Conservation (phyloP, 2,113 vertebrate genomes). For the Phoenicopterus ruber region DNA sequence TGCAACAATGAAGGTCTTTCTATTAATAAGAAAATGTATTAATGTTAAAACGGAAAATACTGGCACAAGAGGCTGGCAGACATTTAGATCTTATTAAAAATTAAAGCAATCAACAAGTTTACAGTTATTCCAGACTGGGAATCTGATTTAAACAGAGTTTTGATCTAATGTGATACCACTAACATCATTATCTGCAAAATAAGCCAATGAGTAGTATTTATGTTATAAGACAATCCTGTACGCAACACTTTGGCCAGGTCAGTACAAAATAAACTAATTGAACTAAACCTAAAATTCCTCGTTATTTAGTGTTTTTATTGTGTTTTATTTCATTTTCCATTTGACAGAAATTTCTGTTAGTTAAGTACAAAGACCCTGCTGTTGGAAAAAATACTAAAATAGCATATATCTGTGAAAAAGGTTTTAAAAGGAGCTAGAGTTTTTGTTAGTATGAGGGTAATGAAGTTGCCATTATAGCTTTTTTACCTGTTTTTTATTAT, state of each 20-base stretch:
- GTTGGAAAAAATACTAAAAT: constrained; percentile 38
- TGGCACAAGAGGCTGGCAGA: not conserved
- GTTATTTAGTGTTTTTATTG: not conserved
- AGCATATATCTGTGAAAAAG: constrained; percentile 22
- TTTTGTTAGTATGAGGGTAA: constrained; percentile 8
- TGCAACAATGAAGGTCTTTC: constrained; percentile 5
- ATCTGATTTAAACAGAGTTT: constrained; percentile 63
- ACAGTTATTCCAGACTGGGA: constrained; percentile 22
- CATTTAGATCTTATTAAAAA: constrained; percentile 58
- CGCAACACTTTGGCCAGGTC: not conserved
- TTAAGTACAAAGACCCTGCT: constrained; percentile 4
- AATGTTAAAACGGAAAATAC: constrained; percentile 49
- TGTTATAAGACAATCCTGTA: not conserved
- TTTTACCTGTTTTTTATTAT: constrained; percentile 46
- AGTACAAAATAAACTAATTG: not conserved
- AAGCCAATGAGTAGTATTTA: not conserved
- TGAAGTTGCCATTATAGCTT: constrained; percentile 50
- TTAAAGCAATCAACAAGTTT: constrained; percentile 36
- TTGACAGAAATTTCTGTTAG: constrained; percentile 37
- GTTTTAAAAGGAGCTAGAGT: constrained; percentile 32
- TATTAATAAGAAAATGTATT: constrained; percentile 31
- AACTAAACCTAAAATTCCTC: not conserved
- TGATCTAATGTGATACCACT: constrained; percentile 30
- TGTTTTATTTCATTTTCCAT: not conserved
- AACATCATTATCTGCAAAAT: constrained; percentile 48